Evolutionary conservation across 2,888 invertebrate species (phyloP).

Genomic region (Osmoderma eremita): DNA sequence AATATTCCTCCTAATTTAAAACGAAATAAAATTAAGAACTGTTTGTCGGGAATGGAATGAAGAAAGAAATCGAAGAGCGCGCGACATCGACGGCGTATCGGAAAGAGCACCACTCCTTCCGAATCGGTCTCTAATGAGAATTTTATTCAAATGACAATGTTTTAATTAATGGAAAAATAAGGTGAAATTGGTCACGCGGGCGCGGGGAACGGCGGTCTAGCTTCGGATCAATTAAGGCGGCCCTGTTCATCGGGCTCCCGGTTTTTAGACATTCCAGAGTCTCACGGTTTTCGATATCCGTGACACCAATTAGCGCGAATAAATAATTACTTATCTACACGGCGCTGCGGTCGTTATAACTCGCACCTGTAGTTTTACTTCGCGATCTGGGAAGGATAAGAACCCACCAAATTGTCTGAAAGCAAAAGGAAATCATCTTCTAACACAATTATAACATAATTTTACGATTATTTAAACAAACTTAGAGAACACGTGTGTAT

Average conservation of each 20-base stretch:
- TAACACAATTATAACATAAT: too few species aligned
- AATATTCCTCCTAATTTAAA: conserved; percentile 18
- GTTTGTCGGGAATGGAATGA: not conserved
- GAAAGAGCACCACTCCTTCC: conserved; percentile 3
- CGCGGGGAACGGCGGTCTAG: conserved; percentile 48
- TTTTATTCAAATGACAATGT: conserved; percentile 64
- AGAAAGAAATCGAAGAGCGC: not conserved
- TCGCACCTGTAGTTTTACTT: conserved; percentile 54
- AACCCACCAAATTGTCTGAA: too few species aligned
- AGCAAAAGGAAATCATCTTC: too few species aligned
- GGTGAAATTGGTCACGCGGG: conserved; percentile 46
- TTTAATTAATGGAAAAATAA: conserved; percentile 64
- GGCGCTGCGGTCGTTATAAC: conserved; percentile 49
- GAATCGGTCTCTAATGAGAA: conserved; percentile 60
- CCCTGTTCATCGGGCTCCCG: conserved; percentile 60
- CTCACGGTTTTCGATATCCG: conserved; percentile 55
- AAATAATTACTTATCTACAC: conserved; percentile 59
- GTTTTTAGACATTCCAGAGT: conserved; percentile 59
- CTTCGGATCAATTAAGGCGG: conserved; percentile 62
- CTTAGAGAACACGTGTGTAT: too few species aligned
- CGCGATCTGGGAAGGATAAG: too few species aligned
- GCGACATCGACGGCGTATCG: not conserved
- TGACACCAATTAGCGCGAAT: conserved; percentile 62
- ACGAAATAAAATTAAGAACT: conserved; percentile 16
- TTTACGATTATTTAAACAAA: too few species aligned